Base-by-base conservation (phyloP, 2,113 vertebrate species). In the Rissa tridactyla region DNA sequence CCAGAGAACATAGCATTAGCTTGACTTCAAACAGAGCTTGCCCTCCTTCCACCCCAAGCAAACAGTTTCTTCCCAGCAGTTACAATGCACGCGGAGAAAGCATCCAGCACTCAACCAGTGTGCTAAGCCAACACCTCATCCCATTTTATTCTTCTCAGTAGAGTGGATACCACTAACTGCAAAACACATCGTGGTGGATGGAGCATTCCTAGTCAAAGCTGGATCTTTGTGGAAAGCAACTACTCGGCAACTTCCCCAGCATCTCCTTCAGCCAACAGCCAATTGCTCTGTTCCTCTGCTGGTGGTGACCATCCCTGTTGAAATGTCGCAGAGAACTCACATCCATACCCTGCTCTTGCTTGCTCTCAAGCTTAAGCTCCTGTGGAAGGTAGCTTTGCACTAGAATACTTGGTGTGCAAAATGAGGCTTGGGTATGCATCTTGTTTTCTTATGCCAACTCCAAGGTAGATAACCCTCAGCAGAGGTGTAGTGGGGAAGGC, bases 151-250 rank as follows among this genome's bases (percentile, higher is more conserved):
- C 47, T n/a, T 65, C 23, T 44, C 29, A 47, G n/a, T 11, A 14
- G 30, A 88, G 47, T 3, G 4, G 19, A 49, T 30, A 27, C 6
- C 52, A 36, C 36, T 19, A 62, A 47, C 22, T 66, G 11, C 64
- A 60, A 34, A 72, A 55, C 1, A 1, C 36, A 18, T 5, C 0
- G 0, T 15, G 9, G 9, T 61, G 11, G 34, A 4, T 38, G 34
- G 72, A 88, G 38, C 34, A 42, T 9, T 71, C 55, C 16, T 15
- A 30, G 42, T 7, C 21, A 86, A 68, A 77, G 64, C 15, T 40
- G 17, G 36, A 51, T 38, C 19, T 57, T 19, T 40, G 42, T 22
- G 32, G 40, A 29, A 77, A 84, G 6, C 13, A 54, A 26, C 29
- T 36, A 10, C 29, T 70, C 27, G 21, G 38, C 86, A 85, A 2